Evolutionary conservation across 1,140 invertebrate genomes (phyloP).

Genomic region (Colletes gigas): DNA sequence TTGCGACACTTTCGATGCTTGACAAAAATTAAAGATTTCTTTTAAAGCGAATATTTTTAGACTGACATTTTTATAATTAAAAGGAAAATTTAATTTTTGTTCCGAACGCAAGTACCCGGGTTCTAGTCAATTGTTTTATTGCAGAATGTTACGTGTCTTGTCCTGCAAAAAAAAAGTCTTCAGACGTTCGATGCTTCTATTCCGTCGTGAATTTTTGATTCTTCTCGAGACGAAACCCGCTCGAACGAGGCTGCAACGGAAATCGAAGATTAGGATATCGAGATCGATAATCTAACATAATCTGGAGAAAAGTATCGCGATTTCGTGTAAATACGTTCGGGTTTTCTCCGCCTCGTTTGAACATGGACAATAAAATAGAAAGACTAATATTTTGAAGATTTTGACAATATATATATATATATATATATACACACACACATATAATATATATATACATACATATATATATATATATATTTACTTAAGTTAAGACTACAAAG

Average conservation of each 20-base stretch:
- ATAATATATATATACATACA: not conserved
- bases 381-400: conserved; percentile 63
- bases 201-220: not conserved
- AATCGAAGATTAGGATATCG: not conserved
- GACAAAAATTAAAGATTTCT: too few species aligned
- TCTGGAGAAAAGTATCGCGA: not conserved
- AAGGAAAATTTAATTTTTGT: too few species aligned
- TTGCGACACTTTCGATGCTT: too few species aligned
- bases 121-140: not conserved
- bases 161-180: too few species aligned
- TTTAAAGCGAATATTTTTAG: too few species aligned
- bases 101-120: too few species aligned
- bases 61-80: too few species aligned
- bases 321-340: conserved; percentile 16
- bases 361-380: conserved; percentile 59
- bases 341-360: conserved; percentile 46
- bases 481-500: conserved; percentile 47
- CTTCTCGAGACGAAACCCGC: not conserved
- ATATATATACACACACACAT: not conserved
- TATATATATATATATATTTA: conserved; percentile 1
- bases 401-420: conserved; percentile 44
- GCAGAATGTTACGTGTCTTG: too few species aligned
- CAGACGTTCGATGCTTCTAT: not conserved
- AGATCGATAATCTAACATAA: not conserved
- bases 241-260: not conserved